Conservation (phyloP, 2,797 vertebrate genomes). For the Darevskia nairensis region DNA sequence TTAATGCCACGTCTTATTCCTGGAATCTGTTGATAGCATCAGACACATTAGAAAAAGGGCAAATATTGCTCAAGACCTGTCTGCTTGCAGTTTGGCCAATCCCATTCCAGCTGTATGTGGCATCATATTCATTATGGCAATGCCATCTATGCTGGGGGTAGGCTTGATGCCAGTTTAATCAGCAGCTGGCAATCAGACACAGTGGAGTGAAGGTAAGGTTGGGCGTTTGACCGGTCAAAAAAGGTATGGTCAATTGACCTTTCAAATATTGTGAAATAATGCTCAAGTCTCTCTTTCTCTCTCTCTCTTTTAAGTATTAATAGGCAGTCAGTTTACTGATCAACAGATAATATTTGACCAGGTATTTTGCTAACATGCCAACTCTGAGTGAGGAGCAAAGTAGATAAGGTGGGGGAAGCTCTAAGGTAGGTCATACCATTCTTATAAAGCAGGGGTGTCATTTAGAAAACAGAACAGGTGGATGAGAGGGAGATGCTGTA, state of each 20-base stretch:
- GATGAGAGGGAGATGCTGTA: background rate
- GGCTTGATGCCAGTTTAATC: background rate
- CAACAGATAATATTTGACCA: background rate
- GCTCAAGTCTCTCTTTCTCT: background rate
- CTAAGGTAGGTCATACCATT: background rate
- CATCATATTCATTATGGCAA: background rate
- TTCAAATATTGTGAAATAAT: conserved; percentile 1
- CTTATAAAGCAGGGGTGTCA: background rate
- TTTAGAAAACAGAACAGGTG: background rate
- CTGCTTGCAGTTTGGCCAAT: background rate
- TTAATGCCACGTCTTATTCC: background rate
- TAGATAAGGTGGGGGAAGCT: background rate
- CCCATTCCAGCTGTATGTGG: background rate
- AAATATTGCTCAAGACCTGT: background rate
- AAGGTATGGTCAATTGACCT: background rate
- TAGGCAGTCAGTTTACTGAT: background rate
- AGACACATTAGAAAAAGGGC: background rate
- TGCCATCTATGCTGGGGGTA: background rate
- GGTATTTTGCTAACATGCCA: background rate
- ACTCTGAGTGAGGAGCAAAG: background rate
- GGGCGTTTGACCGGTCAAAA: background rate
- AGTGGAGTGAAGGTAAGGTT: background rate
- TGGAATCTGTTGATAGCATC: conserved; percentile 7
- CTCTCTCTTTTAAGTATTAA: no score
- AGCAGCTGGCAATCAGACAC: background rate